A percentile compares a stretch with the other conserved stretches of the same genome.
These are phyloP conservation scores for Spinibarbus caldwelli DNA, from an alignment of 2,797 vertebrate species.

Conservation along the genomic window DNA sequence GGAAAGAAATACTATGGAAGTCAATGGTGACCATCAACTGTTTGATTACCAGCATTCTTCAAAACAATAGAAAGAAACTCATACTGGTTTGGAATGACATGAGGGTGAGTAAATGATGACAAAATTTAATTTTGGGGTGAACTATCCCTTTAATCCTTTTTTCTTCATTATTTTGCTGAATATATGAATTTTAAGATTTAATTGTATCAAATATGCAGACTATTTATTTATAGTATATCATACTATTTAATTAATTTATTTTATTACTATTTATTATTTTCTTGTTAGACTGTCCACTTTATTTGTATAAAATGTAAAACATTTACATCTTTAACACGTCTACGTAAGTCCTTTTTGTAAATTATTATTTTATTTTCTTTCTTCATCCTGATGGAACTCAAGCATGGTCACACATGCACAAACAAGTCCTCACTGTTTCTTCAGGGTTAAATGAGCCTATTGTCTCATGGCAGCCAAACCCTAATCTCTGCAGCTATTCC, in stretches of 20 bases:
- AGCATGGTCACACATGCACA: constrained; percentile 58
- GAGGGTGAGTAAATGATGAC: background rate
- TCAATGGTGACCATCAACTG: too few relatives aligned
- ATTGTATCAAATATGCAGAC: background rate
- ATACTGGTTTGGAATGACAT: background rate
- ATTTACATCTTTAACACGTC: background rate
- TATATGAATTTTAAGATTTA: background rate
- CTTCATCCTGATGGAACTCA: constrained; percentile 39
- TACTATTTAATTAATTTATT: background rate
- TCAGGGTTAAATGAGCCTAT: constrained; percentile 68
- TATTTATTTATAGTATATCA: background rate
- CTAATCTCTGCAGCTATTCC: constrained; percentile 75
- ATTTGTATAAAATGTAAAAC: constrained; percentile 5
- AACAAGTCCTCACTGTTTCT: constrained; percentile 68
- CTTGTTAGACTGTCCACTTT: background rate
- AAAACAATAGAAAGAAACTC: background rate
- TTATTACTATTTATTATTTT: background rate
- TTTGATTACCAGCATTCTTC: background rate
- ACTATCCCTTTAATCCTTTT: background rate
- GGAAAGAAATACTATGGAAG: too few relatives aligned
- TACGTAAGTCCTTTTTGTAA: constrained; percentile 10
- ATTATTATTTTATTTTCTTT: too few relatives aligned
- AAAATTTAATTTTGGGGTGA: background rate
- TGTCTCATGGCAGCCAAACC: constrained; percentile 76
- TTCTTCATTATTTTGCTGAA: background rate